Evolutionary conservation across 2,888 invertebrate genomes (phyloP).

Genomic region (Eupeodes luniger): DNA sequence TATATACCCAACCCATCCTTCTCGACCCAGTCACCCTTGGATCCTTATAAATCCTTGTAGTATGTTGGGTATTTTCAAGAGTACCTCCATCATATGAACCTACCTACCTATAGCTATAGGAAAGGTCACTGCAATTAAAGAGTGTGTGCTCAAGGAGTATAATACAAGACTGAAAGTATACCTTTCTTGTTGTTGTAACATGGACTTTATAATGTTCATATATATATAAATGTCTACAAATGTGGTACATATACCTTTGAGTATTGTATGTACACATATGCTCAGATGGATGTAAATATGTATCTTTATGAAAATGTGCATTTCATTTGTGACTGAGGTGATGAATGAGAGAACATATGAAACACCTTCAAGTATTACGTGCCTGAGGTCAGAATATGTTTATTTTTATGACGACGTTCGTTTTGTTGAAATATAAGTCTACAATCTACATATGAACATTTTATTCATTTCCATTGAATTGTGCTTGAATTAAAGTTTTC

Average conservation of each 20-base stretch:
- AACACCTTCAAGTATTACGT: conserved; percentile 39
- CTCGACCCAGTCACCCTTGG: conserved; percentile 7
- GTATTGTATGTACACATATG: neutral
- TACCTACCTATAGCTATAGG: neutral
- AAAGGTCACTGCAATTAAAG: conserved; percentile 62
- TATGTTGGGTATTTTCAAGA: conserved; percentile 9
- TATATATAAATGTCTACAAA: neutral
- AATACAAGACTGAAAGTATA: conserved; percentile 32
- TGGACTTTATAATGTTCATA: neutral
- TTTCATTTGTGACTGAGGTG: conserved; percentile 25
- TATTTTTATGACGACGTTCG: conserved; percentile 20
- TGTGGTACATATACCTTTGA: neutral
- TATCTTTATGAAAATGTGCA: conserved; percentile 1
- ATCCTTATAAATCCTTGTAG: conserved; percentile 19
- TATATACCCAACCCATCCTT: no score
- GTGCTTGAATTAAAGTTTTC: conserved; percentile 9
- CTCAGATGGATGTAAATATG: neutral
- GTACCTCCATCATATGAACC: neutral
- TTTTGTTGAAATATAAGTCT: neutral
- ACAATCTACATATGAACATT: neutral
- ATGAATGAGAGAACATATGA: conserved; percentile 15
- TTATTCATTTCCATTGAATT: conserved; percentile 22
- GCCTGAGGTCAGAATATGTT: conserved; percentile 27
- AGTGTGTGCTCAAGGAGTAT: conserved; percentile 36
- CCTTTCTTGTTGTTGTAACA: conserved; percentile 26